These are phyloP conservation scores for Lepisosteus oculatus DNA, from an alignment of 2,113 vertebrate species.

Conservation along the genomic window DNA sequence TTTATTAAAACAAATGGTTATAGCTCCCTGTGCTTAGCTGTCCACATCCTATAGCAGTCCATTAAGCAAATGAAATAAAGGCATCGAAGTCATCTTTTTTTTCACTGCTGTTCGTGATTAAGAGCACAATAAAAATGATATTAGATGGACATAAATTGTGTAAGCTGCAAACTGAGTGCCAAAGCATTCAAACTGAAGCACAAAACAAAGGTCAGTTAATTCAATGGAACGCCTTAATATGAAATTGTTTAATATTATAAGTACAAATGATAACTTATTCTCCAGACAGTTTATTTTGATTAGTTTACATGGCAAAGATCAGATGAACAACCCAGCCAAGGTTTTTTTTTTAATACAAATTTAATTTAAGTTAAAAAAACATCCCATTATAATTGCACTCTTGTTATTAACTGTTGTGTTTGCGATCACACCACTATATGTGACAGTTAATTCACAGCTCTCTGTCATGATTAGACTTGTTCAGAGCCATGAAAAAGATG, in stretches of 20 bases:
- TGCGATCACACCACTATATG: no score
- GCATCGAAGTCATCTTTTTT: slow-evolving; percentile 18
- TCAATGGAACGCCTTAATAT: slow-evolving; percentile 29
- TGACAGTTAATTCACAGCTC: no score
- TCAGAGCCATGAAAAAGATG: not conserved
- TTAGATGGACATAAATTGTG: slow-evolving; percentile 24
- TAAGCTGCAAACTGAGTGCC: slow-evolving; percentile 15
- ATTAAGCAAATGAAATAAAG: slow-evolving; percentile 31
- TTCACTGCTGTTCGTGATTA: slow-evolving; percentile 12
- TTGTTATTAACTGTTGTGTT: no score
- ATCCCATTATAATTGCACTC: no score
- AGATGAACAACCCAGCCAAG: not conserved
- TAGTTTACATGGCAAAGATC: not conserved
- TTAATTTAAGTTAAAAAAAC: not conserved
- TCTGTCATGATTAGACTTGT: no score
- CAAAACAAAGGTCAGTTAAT: slow-evolving; percentile 32
- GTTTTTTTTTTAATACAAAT: not conserved
- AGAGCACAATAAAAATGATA: slow-evolving; percentile 25
- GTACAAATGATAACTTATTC: slow-evolving; percentile 8
- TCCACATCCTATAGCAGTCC: slow-evolving; percentile 21
- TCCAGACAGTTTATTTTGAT: not conserved
- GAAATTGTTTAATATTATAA: slow-evolving; percentile 12
- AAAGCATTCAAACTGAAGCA: slow-evolving; percentile 4
- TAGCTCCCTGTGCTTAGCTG: slow-evolving; percentile 7
- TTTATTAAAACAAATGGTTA: slow-evolving; percentile 32